Percentiles rank a stretch among this genome's conserved stretches.
Conservation (phyloP, 2,797 vertebrate genomes). For the Acanthiza pusilla region DNA sequence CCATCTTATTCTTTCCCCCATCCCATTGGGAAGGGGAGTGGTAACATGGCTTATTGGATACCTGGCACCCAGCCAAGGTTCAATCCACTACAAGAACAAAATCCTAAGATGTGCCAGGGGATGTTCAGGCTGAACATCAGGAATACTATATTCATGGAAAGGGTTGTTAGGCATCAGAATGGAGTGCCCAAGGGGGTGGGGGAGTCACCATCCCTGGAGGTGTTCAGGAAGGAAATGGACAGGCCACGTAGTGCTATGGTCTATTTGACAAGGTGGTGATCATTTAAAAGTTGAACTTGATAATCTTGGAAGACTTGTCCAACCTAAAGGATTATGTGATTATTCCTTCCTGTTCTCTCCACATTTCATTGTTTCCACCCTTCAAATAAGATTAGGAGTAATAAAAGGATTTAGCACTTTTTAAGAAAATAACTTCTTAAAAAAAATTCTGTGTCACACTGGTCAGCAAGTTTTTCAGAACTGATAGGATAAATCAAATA, state of each 20-base stretch:
- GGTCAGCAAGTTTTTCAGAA: not conserved
- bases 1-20: too few relatives aligned
- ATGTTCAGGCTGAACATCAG: not conserved
- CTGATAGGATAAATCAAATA: not conserved
- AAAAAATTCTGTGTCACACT: not conserved
- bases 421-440: not conserved
- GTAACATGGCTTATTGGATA: too few relatives aligned
- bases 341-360: not conserved
- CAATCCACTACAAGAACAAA: too few relatives aligned
- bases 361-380: not conserved
- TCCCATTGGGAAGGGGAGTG: too few relatives aligned
- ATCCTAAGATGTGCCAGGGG: too few relatives aligned
- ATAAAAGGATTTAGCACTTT: not conserved
- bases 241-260: rapidly evolving
- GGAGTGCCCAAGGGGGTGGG: too few relatives aligned
- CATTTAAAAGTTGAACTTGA: not conserved
- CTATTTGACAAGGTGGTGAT: not conserved
- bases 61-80: too few relatives aligned
- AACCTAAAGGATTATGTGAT: not conserved
- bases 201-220: not conserved
- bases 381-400: not conserved
- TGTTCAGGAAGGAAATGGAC: not conserved
- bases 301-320: not conserved
- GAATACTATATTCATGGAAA: not conserved
- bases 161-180: rapidly evolving